A percentile compares a stretch with the other conserved stretches of the same genome.
These are phyloP conservation scores for Amaurobius ferox DNA, from an alignment of 2,888 invertebrate species.

Conservation along the genomic window DNA sequence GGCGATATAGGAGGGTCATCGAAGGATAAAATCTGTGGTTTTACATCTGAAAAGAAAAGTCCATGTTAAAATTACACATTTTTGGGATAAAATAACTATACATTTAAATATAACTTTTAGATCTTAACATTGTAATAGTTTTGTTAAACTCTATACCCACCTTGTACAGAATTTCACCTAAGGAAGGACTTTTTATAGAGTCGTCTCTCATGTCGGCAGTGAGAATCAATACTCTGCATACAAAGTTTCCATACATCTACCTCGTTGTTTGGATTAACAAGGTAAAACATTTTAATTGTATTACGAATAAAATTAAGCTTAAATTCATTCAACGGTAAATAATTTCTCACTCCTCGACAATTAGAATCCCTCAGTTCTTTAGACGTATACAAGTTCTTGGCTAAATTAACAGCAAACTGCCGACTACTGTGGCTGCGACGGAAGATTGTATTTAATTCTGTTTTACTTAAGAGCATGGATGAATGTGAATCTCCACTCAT, in stretches of 20 bases:
- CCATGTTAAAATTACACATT: no score
- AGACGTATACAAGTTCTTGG: conserved; percentile 57
- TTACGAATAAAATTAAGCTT: conserved; percentile 56
- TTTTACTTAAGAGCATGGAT: conserved; percentile 39
- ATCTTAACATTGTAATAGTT: no score
- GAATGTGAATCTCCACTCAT: conserved; percentile 36
- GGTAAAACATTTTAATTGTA: conserved; percentile 51
- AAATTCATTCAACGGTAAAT: conserved; percentile 57
- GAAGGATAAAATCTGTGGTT: conserved; percentile 68
- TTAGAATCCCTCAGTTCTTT: conserved; percentile 70
- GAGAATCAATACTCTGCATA: conserved; percentile 72
- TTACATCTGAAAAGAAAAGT: conserved; percentile 61
- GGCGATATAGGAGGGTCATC: conserved; percentile 72
- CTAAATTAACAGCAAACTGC: conserved; percentile 72
- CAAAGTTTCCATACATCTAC: conserved; percentile 69
- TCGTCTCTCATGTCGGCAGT: conserved; percentile 71
- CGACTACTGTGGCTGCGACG: conserved; percentile 68
- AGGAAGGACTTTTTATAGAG: conserved; percentile 49
- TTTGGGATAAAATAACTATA: no score
- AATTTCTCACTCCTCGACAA: conserved; percentile 70
- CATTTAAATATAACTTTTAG: no score
- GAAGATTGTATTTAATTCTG: conserved; percentile 46
- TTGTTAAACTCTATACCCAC: conserved; percentile 39
- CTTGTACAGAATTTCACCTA: conserved; percentile 17
- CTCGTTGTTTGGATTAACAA: conserved; percentile 43